Conservation (phyloP, 2,113 vertebrate species). For the Antigone vipio region DNA sequence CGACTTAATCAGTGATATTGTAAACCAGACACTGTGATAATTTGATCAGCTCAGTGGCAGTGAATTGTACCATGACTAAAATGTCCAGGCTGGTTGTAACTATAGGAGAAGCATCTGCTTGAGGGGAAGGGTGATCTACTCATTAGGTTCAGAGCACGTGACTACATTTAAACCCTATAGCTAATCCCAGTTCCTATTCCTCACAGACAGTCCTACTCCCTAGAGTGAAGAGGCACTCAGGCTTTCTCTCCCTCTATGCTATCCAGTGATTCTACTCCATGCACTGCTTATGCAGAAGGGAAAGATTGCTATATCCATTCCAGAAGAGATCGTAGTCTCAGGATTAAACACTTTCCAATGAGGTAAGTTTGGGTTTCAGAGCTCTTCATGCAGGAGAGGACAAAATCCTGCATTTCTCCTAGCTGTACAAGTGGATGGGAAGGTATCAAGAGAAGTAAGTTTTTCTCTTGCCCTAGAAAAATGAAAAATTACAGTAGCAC, state of each 20-base stretch:
- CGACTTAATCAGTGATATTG: slow-evolving; percentile 67
- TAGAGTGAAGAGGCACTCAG: accelerated
- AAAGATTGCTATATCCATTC: background rate
- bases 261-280: background rate
- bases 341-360: background rate
- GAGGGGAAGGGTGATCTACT: background rate
- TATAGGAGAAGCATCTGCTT: slow-evolving; percentile 24
- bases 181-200: background rate
- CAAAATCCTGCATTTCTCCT: background rate
- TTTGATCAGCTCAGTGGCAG: slow-evolving; percentile 57
- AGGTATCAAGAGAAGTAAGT: background rate
- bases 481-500: accelerated
- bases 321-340: background rate
- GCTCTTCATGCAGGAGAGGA: background rate
- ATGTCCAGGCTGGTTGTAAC: background rate
- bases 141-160: background rate
- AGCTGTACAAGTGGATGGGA: accelerated
- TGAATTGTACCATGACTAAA: slow-evolving; percentile 48
- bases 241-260: background rate
- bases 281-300: background rate
- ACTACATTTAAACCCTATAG: background rate
- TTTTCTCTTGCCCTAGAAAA: background rate
- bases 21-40: slow-evolving; percentile 57
- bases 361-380: background rate
- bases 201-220: background rate